Conservation (phyloP, 2,113 vertebrate species). For the Pachypanchax playfairii region DNA sequence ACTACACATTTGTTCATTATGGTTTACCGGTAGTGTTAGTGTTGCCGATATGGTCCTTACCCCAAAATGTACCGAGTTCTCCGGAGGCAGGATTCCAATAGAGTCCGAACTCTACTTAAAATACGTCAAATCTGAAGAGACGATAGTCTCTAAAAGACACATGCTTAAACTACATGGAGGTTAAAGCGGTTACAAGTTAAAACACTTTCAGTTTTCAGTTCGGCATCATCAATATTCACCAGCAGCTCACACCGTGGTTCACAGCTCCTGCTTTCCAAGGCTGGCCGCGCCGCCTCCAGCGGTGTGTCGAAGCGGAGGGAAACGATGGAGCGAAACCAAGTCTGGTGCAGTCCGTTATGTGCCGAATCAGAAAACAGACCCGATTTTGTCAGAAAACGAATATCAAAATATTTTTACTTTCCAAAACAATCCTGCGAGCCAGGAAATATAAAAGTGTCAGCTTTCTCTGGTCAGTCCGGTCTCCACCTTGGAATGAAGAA, state of each 20-base stretch:
- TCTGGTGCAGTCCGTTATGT: accelerated
- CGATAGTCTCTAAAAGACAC: background rate
- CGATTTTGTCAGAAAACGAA: accelerated
- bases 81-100: background rate
- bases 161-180: accelerated
- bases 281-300: background rate
- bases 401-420: accelerated
- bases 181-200: accelerated
- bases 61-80: background rate
- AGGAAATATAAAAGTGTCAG: background rate
- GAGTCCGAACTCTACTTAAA: background rate
- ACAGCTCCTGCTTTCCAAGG: accelerated
- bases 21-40: background rate
- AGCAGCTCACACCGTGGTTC: accelerated
- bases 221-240: background rate
- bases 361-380: background rate
- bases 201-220: background rate
- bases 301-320: background rate
- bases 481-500: background rate
- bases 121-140: background rate
- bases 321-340: background rate
- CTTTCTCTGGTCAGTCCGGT: background rate
- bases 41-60: background rate
- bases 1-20: background rate
- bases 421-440: accelerated